phyloP scores from a whole-genome alignment of 92 coral and sea anemone species.

The Palythoa caribaeorum region DNA sequence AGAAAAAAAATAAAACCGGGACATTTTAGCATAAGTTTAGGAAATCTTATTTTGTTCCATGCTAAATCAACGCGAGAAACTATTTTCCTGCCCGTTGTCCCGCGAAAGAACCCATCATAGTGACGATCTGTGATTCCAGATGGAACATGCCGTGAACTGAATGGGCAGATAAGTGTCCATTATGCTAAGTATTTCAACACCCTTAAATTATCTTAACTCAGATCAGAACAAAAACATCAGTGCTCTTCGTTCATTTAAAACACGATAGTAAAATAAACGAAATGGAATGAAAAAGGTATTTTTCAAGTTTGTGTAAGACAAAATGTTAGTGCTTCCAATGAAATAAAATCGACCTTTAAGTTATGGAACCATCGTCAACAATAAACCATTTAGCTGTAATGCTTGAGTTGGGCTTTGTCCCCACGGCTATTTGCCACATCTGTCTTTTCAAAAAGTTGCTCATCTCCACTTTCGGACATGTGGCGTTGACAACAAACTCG shows the following conservation, averaged over 20 bases:
- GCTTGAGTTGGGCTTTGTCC: conserved; percentile 16
- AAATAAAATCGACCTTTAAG: conserved; percentile 3
- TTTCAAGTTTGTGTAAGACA: background rate
- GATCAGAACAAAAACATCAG: background rate
- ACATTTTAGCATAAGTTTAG: background rate
- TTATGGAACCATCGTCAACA: conserved; percentile 19
- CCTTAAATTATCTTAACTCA: conserved; percentile 34
- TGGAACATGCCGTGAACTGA: conserved; percentile 35
- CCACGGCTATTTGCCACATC: conserved; percentile 37
- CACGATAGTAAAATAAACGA: background rate
- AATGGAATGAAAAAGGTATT: background rate
- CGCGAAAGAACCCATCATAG: conserved; percentile 18
- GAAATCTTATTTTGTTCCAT: background rate
- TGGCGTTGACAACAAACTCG: background rate
- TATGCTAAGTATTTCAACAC: conserved; percentile 48
- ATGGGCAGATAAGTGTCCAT: conserved; percentile 36
- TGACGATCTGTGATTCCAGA: conserved; percentile 42
- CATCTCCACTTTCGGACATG: conserved; percentile 37
- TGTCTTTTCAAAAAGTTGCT: conserved; percentile 19
- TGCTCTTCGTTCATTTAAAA: background rate
- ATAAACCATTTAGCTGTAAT: conserved; percentile 17
- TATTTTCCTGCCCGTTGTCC: conserved; percentile 8
- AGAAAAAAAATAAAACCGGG: conserved; percentile 19
- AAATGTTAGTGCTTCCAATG: background rate
- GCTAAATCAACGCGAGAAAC: background rate